Evolutionary conservation across 2,888 invertebrate species (phyloP).

Genomic region (Eristalis pertinax): DNA sequence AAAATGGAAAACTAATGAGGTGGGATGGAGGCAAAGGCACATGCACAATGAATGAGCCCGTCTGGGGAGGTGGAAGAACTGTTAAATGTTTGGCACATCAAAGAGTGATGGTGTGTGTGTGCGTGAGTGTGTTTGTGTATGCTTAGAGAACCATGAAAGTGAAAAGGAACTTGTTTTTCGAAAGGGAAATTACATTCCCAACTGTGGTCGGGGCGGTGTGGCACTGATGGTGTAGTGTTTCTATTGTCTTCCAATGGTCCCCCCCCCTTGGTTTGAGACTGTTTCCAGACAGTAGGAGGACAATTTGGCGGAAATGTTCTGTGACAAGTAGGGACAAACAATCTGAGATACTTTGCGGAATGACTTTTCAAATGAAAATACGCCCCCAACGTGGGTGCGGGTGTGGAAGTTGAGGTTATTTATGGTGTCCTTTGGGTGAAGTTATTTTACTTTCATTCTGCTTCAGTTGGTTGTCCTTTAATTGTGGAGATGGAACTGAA

Average conservation of each 20-base stretch:
- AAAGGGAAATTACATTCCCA: background rate
- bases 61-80: conserved; percentile 1
- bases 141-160: background rate
- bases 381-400: background rate
- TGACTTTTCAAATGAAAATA: background rate
- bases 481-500: background rate
- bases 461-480: background rate
- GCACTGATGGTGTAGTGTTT: background rate
- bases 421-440: background rate
- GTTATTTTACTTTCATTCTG: background rate
- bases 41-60: background rate
- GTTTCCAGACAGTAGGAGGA: background rate
- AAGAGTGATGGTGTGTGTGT: conserved; percentile 7
- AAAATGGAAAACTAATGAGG: background rate
- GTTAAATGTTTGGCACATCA: conserved; percentile 8
- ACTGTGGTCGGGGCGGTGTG: background rate
- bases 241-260: background rate
- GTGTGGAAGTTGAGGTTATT: background rate
- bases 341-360: background rate
- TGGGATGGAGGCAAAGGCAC: background rate
- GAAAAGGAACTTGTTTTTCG: background rate
- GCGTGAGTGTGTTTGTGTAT: background rate
- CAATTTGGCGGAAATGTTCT: conserved; percentile 1
- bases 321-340: conserved; percentile 1
- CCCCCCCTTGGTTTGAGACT: background rate